Evolutionary conservation across 2,888 invertebrate genomes (phyloP).

Genomic region (Lycia hirtaria): DNA sequence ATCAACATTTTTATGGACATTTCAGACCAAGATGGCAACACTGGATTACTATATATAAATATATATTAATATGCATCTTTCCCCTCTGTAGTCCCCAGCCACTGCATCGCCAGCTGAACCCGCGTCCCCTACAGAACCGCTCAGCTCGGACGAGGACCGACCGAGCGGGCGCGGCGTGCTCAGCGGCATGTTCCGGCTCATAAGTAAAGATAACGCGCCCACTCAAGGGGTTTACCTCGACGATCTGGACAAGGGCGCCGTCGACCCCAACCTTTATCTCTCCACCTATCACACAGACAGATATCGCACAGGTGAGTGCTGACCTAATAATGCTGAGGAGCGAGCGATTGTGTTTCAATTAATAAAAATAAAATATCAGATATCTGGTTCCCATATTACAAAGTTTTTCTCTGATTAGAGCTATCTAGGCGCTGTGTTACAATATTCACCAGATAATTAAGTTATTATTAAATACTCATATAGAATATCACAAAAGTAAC

Average conservation of each 20-base stretch:
- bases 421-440: too few species aligned
- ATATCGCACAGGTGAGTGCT: slow-evolving; percentile 71
- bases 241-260: slow-evolving; percentile 94
- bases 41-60: too few species aligned
- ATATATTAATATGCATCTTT: too few species aligned
- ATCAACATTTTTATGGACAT: too few species aligned
- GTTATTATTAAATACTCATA: too few species aligned
- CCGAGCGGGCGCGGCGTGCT: slow-evolving; percentile 88
- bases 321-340: neutral
- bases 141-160: slow-evolving; percentile 82
- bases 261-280: slow-evolving; percentile 97
- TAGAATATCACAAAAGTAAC: too few species aligned
- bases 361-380: too few species aligned
- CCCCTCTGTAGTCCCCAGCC: slow-evolving; percentile 54
- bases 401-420: too few species aligned
- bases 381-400: too few species aligned
- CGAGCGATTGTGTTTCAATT: neutral
- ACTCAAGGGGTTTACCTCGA: slow-evolving; percentile 94
- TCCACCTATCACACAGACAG: slow-evolving; percentile 88
- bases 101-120: slow-evolving; percentile 62
- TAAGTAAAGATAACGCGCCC: slow-evolving; percentile 81
- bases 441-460: too few species aligned
- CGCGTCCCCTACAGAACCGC: slow-evolving; percentile 71
- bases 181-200: slow-evolving; percentile 96
- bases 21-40: too few species aligned